Base-by-base conservation (phyloP, 2,888 invertebrate species). In the Chrysodeixis includens region DNA sequence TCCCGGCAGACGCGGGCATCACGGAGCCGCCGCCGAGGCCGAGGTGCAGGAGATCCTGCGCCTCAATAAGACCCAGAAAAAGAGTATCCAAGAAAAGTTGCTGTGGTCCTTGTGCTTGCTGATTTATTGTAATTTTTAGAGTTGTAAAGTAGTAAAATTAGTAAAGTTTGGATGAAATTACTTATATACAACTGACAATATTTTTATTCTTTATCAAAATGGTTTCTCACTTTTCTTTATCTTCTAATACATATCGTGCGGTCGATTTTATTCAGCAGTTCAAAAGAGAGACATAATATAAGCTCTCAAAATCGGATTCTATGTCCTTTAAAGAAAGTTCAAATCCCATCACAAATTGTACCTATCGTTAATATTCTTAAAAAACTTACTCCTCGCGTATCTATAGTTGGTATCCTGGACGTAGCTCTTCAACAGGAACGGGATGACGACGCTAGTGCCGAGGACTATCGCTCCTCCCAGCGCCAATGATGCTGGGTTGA, bases 401-500 rank as follows among this genome's bases (percentile, higher is more conserved):
- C 88, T 86, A 12, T 87, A 73, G 3, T 84, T 74, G 1, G 80
- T 75, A 12, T 85, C 70, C 0, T 72, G 59, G n/a, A 62, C 78
- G 70, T 81, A 87, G 58, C 66, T 81, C 72, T 93, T 93, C 18
- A 88, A 70, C 0, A 96, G 78, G 9, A 95, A 83, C 0, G 97
- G 97, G 6, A 96, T 83, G 0, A 96, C 79, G 0, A 97, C 84
- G 0, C 95, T 95, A 0, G 96, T 91, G 0, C 95, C 93, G 14
- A 96, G 86, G 3, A 96, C 89, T 7, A 97, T 86, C 0, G 96
- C 89, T 0, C 96, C 96, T 0, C 96, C 96, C 7, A 97, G 83
- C 0, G 95, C 91, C 26, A 97, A 69, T 0, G 96, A 95, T 26
- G 96, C 96, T 0, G 96, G 86, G 78, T 97, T 97, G 4, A 97